Conservation (phyloP, 2,797 vertebrate genomes). For the Erithacus rubecula region DNA sequence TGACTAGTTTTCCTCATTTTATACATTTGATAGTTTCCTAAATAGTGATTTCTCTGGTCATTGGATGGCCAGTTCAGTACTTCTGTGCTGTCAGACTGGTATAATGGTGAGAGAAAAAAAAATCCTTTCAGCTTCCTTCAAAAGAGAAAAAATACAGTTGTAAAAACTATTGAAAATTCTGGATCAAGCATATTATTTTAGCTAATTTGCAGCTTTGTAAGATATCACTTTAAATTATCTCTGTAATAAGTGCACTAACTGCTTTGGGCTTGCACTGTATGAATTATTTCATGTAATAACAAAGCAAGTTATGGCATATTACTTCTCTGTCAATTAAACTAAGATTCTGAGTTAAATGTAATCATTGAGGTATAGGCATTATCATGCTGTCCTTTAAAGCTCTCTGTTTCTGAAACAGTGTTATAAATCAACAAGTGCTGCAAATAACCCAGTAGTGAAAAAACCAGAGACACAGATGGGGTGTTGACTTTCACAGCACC, state of each 20-base stretch:
- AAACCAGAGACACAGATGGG: neutral
- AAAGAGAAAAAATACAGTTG: neutral
- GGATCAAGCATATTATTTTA: neutral
- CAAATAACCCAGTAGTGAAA: neutral
- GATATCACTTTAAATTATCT: neutral
- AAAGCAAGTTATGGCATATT: neutral
- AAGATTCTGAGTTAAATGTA: neutral
- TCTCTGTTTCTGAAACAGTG: neutral
- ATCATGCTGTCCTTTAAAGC: neutral
- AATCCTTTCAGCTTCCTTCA: neutral
- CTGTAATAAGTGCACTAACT: neutral
- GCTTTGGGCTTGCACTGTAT: neutral
- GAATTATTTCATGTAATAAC: neutral
- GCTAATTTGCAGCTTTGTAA: neutral
- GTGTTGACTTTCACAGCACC: neutral
- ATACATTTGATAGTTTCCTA: neutral
- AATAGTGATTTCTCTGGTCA: neutral
- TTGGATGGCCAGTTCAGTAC: neutral
- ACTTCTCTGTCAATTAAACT: neutral
- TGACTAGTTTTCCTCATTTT: neutral
- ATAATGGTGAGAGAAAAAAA: neutral
- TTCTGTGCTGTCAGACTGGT: neutral
- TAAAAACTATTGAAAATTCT: neutral
- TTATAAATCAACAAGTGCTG: neutral
- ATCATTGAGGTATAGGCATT: neutral